Conservation (phyloP, 2,888 invertebrate genomes). For the Trichopoda pennipes region DNA sequence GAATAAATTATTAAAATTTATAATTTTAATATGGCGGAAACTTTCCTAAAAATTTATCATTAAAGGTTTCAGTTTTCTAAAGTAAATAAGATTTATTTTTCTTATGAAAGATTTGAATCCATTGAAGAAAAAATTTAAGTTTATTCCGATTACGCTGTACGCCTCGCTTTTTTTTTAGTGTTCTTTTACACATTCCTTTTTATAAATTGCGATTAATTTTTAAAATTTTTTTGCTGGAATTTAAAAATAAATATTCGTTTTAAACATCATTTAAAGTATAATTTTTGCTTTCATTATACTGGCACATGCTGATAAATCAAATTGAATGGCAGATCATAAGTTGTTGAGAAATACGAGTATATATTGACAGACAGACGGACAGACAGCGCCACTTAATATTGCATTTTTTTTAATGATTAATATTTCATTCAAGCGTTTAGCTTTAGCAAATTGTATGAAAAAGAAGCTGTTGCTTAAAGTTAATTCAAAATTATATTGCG, state of each 20-base stretch:
- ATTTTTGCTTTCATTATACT: background rate
- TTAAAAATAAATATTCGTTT: background rate
- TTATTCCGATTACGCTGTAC: no score
- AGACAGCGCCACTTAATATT: conserved; percentile 40
- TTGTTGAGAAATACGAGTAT: background rate
- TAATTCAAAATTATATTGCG: no score
- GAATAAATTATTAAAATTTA: no score
- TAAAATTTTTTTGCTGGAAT: background rate
- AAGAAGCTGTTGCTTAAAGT: background rate
- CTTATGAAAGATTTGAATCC: no score
- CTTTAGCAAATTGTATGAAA: background rate
- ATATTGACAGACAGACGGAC: conserved; percentile 26
- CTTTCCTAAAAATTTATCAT: background rate
- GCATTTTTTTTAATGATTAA: conserved; percentile 24
- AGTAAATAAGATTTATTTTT: no score
- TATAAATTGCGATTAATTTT: background rate
- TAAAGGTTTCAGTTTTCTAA: background rate
- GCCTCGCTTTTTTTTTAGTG: no score
- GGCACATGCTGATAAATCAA: conserved; percentile 43
- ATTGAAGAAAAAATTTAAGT: no score
- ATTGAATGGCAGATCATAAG: conserved; percentile 15
- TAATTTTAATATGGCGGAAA: no score
- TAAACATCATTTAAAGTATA: conserved; percentile 1
- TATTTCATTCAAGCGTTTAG: conserved; percentile 7
- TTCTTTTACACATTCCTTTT: no score